A percentile compares a stretch with the other conserved stretches of the same genome.
Evolutionary conservation across 2,113 vertebrate species (phyloP).

Genomic region (Hemichromis elongatus): DNA sequence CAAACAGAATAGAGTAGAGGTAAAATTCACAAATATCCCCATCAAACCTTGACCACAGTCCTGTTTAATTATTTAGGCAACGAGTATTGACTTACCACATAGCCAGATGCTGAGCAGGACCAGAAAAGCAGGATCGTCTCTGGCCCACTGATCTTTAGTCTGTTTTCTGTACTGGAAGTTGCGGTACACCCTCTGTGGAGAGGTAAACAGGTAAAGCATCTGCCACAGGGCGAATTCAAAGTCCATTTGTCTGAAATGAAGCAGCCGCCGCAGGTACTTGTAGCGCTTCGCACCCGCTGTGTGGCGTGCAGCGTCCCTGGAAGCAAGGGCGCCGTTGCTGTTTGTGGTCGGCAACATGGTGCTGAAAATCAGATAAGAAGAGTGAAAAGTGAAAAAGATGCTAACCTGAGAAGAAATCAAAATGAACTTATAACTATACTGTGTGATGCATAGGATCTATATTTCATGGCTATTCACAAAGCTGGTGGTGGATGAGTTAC

Average conservation of each 20-base stretch:
- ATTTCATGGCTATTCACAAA: fast-evolving
- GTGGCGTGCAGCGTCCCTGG: conserved; percentile 85
- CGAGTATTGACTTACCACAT: conserved; percentile 77
- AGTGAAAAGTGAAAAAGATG: neutral
- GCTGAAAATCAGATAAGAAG: conserved; percentile 23
- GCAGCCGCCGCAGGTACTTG: conserved; percentile 90
- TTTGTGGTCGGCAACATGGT: conserved; percentile 89
- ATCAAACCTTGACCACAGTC: neutral
- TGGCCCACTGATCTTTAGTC: conserved; percentile 98
- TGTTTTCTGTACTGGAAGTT: conserved; percentile 99
- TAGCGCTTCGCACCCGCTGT: conserved; percentile 93
- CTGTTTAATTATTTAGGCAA: neutral
- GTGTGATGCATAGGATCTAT: neutral
- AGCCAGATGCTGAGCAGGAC: conserved; percentile 94
- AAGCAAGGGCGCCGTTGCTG: conserved; percentile 76
- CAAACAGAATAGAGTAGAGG: neutral
- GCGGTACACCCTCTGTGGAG: conserved; percentile 93
- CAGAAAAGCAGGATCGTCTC: conserved; percentile 94
- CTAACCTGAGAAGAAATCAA: neutral
- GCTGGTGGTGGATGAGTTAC: neutral
- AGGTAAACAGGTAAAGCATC: conserved; percentile 97
- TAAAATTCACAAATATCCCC: neutral
- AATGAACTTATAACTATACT: neutral
- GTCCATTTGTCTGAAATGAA: conserved; percentile 93
- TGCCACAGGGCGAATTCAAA: conserved; percentile 98